Evolutionary conservation across 2,113 vertebrate species (phyloP).

Genomic region (Oophaga pumilio): DNA sequence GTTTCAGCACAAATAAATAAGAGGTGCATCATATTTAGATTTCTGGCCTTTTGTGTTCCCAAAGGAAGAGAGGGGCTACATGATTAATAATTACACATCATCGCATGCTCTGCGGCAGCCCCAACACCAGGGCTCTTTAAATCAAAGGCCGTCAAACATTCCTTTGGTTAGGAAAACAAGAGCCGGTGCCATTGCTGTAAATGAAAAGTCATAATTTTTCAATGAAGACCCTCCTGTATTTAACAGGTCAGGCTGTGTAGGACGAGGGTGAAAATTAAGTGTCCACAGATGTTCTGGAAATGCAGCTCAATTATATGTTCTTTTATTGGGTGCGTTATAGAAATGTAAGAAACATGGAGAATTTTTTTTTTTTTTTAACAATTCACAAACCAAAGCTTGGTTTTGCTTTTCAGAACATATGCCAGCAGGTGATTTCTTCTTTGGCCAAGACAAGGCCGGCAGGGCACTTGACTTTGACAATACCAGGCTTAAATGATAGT

Average conservation of each 20-base stretch:
- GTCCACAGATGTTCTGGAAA: slow-evolving; percentile 55
- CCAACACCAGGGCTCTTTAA: slow-evolving; percentile 69
- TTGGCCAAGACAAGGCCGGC: neutral
- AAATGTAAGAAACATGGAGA: neutral
- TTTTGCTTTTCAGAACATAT: neutral
- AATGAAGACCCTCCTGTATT: slow-evolving; percentile 56
- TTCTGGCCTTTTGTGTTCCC: slow-evolving; percentile 57
- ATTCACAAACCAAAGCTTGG: neutral
- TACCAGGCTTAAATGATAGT: no score
- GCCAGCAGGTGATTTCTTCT: neutral
- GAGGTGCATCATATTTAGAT: neutral
- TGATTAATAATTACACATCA: slow-evolving; percentile 76
- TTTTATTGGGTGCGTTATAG: slow-evolving; percentile 35
- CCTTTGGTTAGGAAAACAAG: slow-evolving; percentile 69
- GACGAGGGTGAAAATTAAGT: slow-evolving; percentile 55
- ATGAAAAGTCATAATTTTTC: slow-evolving; percentile 53
- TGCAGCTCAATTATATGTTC: slow-evolving; percentile 26
- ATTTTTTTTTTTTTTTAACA: neutral
- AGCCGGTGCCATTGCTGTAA: slow-evolving; percentile 55
- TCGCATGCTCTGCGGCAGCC: slow-evolving; percentile 72
- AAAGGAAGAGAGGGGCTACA: slow-evolving; percentile 53
- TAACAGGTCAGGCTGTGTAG: slow-evolving; percentile 56
- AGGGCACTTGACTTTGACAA: neutral
- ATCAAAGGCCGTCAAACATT: slow-evolving; percentile 68
- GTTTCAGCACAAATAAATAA: neutral